These are phyloP conservation scores for Cosmorhoe ocellata DNA, from an alignment of 2,888 invertebrate genomes.

Conservation along the genomic window DNA sequence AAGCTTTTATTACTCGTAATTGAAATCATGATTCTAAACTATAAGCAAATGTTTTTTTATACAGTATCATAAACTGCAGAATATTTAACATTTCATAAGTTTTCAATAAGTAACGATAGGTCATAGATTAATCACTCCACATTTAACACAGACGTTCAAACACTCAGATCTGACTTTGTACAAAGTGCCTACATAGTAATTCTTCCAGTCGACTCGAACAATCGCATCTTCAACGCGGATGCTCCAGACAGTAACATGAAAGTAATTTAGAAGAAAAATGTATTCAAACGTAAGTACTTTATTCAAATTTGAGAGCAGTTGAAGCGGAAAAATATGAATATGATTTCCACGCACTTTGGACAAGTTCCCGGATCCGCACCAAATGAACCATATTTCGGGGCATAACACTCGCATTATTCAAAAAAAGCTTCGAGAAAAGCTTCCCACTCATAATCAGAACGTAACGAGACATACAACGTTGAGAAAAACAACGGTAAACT, in stretches of 20 bases:
- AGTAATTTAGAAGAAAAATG: slow-evolving; percentile 39
- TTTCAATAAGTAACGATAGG: no score
- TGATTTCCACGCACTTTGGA: slow-evolving; percentile 73
- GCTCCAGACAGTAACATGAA: slow-evolving; percentile 30
- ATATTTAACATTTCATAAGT: no score
- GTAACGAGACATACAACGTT: slow-evolving; percentile 14
- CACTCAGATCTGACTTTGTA: slow-evolving; percentile 4
- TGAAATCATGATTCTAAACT: no score
- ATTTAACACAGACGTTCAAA: neutral
- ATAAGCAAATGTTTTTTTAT: no score
- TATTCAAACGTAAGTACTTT: slow-evolving; percentile 48
- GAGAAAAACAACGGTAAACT: no score
- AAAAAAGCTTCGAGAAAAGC: slow-evolving; percentile 35
- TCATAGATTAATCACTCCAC: no score
- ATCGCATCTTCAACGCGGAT: slow-evolving; percentile 23
- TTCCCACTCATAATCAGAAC: slow-evolving; percentile 14
- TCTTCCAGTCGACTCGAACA: slow-evolving; percentile 17
- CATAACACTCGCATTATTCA: slow-evolving; percentile 80
- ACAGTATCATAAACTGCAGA: no score
- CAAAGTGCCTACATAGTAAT: slow-evolving; percentile 21
- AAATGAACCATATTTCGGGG: slow-evolving; percentile 80
- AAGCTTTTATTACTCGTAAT: no score
- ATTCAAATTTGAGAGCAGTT: slow-evolving; percentile 77
- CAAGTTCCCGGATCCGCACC: slow-evolving; percentile 66
- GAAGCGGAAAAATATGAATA: slow-evolving; percentile 81